Conservation (phyloP, 1,140 invertebrate species). For the Bombus affinis region DNA sequence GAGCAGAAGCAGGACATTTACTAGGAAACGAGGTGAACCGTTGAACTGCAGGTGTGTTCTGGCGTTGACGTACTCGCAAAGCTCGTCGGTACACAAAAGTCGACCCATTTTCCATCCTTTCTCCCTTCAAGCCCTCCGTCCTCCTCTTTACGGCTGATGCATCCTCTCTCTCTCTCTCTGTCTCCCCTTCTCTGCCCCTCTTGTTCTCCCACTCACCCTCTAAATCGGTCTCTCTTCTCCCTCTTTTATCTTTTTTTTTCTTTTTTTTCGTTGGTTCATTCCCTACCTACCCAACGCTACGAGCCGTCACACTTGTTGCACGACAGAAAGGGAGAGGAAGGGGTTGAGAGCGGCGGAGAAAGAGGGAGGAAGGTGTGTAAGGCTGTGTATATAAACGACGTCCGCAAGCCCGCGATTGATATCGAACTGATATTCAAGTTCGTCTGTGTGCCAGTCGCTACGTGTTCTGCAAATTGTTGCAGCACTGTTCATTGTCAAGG, state of each 20-base stretch:
- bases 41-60: conserved; percentile 56
- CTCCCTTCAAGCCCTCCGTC: conserved; percentile 6
- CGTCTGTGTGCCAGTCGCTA: neutral
- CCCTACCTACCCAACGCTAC: conserved; percentile 35
- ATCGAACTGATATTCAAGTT: conserved; percentile 16
- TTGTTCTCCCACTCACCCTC: neutral
- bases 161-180: neutral
- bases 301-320: conserved; percentile 73
- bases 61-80: conserved; percentile 65
- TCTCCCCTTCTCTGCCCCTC: neutral
- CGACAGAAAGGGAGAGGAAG: conserved; percentile 58
- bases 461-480: neutral
- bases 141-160: conserved; percentile 8
- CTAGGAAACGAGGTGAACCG: conserved; percentile 32
- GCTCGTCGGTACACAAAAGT: conserved; percentile 69
- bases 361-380: conserved; percentile 27
- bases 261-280: conserved; percentile 55
- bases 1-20: conserved; percentile 10
- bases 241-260: neutral
- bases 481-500: neutral
- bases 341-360: conserved; percentile 16
- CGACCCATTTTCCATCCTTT: conserved; percentile 65
- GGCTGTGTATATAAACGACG: conserved; percentile 42
- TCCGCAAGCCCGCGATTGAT: conserved; percentile 32
- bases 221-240: conserved; percentile 21